Conservation (phyloP, 2,888 invertebrate genomes). For the Selenia dentaria region DNA sequence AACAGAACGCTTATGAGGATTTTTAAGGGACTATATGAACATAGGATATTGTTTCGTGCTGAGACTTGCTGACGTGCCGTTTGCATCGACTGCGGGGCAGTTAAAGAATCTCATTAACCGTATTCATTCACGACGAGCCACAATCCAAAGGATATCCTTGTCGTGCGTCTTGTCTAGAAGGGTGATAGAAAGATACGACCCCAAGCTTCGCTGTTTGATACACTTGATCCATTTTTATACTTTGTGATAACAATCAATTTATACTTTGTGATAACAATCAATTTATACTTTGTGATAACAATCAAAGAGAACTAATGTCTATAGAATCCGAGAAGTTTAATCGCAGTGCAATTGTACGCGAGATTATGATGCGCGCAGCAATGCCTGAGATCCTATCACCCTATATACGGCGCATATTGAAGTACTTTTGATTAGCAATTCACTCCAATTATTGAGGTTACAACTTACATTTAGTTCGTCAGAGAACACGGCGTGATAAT, state of each 20-base stretch:
- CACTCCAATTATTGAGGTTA: constrained; percentile 5
- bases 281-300: too few species aligned
- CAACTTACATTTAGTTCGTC: constrained; percentile 13
- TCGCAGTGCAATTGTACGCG: too few species aligned
- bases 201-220: constrained; percentile 8
- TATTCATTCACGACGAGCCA: constrained; percentile 4
- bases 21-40: too few species aligned
- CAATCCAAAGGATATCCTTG: not conserved
- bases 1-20: too few species aligned
- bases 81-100: not conserved
- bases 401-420: constrained; percentile 13
- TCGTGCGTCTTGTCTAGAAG: not conserved
- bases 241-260: too few species aligned
- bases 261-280: too few species aligned
- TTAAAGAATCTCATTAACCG: constrained; percentile 4
- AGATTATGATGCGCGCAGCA: not conserved
- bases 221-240: too few species aligned
- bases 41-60: not conserved
- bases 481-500: constrained; percentile 1
- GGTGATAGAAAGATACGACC: constrained; percentile 3
- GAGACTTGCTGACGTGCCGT: not conserved
- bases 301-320: too few species aligned
- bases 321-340: too few species aligned
- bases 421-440: constrained; percentile 9
- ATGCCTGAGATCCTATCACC: constrained; percentile 10